Conservation (phyloP, 2,888 invertebrate species). For the Leucophenga maculata region DNA sequence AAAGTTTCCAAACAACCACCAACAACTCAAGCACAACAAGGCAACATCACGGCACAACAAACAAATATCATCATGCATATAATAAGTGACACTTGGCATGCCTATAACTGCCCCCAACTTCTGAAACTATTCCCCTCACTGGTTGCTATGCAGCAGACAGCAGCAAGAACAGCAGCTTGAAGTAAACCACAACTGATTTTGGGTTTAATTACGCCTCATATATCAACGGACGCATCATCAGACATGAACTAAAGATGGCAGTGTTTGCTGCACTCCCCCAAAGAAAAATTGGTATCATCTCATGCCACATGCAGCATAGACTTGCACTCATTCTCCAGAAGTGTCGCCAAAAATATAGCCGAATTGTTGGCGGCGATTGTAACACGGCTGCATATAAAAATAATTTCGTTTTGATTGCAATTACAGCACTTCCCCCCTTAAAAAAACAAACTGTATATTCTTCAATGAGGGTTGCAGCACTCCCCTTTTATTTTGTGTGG, state of each 20-base stretch:
- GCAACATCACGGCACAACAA: conserved; percentile 61
- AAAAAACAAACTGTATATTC: conserved; percentile 11
- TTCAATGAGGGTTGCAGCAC: conserved; percentile 39
- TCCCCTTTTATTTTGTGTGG: neutral
- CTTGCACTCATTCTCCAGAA: conserved; percentile 1
- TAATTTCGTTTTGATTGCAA: conserved; percentile 71
- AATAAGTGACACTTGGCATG: conserved; percentile 21
- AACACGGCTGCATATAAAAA: conserved; percentile 53
- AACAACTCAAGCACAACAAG: conserved; percentile 63
- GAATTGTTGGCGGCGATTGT: conserved; percentile 23
- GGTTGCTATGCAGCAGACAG: no score
- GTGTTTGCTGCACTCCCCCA: neutral
- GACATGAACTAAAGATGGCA: conserved; percentile 31
- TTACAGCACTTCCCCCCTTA: conserved; percentile 49
- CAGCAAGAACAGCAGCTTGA: neutral
- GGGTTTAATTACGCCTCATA: conserved; percentile 71
- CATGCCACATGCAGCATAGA: neutral
- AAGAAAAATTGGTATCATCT: conserved; percentile 22
- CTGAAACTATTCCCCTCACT: neutral
- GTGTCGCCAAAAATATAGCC: conserved; percentile 17
- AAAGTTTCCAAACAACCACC: conserved; percentile 45
- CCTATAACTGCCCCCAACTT: neutral
- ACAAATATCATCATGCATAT: conserved; percentile 34
- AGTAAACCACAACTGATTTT: conserved; percentile 62
- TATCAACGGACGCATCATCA: conserved; percentile 60